Conservation (phyloP, 2,797 vertebrate species). For the Pantherophis alleghaniensis region DNA sequence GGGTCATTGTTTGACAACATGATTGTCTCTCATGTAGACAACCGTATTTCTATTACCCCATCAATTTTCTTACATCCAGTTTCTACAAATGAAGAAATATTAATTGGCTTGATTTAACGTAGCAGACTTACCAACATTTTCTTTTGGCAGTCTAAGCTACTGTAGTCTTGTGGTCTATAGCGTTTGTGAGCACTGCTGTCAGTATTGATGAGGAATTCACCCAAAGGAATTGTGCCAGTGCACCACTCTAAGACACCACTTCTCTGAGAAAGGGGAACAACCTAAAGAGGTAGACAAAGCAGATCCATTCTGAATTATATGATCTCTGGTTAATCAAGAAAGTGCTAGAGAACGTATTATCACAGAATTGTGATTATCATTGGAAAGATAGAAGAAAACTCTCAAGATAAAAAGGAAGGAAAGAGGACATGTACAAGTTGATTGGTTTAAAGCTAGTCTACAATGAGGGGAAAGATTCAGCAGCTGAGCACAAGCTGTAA, state of each 20-base stretch:
- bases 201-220: constrained; percentile 85
- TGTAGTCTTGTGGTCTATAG: constrained; percentile 85
- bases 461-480: background rate
- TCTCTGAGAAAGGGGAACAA: constrained; percentile 94
- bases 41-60: background rate
- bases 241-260: constrained; percentile 98
- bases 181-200: constrained; percentile 88
- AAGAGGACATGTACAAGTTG: background rate
- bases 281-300: constrained; percentile 70
- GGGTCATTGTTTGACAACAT: background rate
- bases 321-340: background rate
- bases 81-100: background rate
- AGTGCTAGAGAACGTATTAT: background rate
- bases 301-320: background rate
- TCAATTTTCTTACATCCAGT: background rate
- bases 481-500: background rate
- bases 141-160: constrained; percentile 76
- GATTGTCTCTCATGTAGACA: background rate
- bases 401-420: background rate
- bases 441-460: background rate
- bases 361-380: background rate
- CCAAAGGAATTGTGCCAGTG: constrained; percentile 89
- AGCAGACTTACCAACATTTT: constrained; percentile 81
- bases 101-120: background rate
- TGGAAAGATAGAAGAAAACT: background rate